A percentile compares a stretch with the other conserved stretches of the same genome.
phyloP scores from a whole-genome alignment of 2,113 vertebrate species.

The Oncorhynchus keta region DNA sequence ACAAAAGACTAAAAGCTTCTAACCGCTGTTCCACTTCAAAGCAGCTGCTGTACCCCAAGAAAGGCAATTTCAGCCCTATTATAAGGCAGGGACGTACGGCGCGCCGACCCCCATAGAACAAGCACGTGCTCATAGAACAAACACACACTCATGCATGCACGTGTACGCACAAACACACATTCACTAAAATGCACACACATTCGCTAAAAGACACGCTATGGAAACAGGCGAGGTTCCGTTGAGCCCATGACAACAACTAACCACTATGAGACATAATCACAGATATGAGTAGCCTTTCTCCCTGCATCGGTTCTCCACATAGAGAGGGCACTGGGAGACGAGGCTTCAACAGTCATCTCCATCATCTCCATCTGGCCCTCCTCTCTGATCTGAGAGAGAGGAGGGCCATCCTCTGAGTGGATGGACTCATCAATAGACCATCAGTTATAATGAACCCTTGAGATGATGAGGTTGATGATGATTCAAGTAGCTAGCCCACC shows the following conservation, averaged over 20 bases:
- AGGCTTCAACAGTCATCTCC: no score
- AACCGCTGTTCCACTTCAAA: constrained; percentile 27
- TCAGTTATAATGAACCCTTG: not conserved
- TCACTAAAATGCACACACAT: not conserved
- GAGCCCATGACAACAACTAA: no score
- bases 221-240: no score
- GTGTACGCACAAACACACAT: not conserved
- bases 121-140: not conserved
- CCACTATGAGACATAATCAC: no score
- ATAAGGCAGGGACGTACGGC: not conserved
- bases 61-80: constrained; percentile 20
- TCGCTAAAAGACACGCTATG: no score
- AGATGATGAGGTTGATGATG: not conserved
- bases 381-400: no score
- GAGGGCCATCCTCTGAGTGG: no score
- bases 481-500: not conserved
- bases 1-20: constrained; percentile 44
- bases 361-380: no score
- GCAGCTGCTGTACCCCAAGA: constrained; percentile 8
- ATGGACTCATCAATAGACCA: not conserved
- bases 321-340: no score
- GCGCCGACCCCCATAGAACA: not conserved
- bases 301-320: no score
- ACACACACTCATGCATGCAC: not conserved
- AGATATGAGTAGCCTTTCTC: no score